These are phyloP conservation scores for Cetonia aurata DNA, from an alignment of 2,888 invertebrate species.

Conservation along the genomic window DNA sequence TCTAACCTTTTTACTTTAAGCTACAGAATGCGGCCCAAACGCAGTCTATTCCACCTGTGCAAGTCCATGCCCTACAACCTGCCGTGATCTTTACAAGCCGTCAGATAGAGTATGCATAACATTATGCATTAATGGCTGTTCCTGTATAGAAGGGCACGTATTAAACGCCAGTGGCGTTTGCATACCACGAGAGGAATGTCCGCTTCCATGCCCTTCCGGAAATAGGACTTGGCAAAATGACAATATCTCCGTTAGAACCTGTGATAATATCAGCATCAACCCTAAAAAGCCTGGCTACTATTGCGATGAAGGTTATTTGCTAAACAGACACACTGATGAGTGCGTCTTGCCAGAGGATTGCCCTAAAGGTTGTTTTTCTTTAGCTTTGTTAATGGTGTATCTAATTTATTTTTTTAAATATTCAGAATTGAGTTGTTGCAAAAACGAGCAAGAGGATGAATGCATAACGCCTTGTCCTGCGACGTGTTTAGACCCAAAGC, in stretches of 20 bases:
- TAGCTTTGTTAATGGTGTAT: not conserved
- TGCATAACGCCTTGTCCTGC: slow-evolving; percentile 31
- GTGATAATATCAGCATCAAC: slow-evolving; percentile 5
- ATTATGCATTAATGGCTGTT: slow-evolving; percentile 22
- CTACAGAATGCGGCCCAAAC: slow-evolving; percentile 23
- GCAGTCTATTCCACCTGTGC: slow-evolving; percentile 39
- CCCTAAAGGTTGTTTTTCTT: not conserved
- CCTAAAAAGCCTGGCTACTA: not conserved
- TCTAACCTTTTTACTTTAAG: slow-evolving; percentile 5
- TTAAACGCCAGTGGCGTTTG: not conserved
- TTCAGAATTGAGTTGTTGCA: slow-evolving; percentile 17
- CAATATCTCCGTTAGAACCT: slow-evolving; percentile 7
- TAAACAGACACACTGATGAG: not conserved
- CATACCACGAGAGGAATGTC: slow-evolving; percentile 6
- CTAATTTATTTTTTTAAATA: not conserved
- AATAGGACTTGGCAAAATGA: not conserved
- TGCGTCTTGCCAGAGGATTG: slow-evolving; percentile 1
- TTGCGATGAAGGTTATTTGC: slow-evolving; percentile 2
- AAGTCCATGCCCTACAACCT: slow-evolving; percentile 7
- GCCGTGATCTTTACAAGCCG: slow-evolving; percentile 5
- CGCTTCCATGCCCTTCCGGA: not conserved
- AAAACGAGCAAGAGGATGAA: slow-evolving; percentile 28
- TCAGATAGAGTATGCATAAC: not conserved
- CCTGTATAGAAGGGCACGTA: slow-evolving; percentile 22
- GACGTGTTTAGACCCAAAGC: slow-evolving; percentile 60